These are phyloP conservation scores for Aphelocoma californica DNA, from an alignment of 2,797 vertebrate genomes.

Conservation along the genomic window DNA sequence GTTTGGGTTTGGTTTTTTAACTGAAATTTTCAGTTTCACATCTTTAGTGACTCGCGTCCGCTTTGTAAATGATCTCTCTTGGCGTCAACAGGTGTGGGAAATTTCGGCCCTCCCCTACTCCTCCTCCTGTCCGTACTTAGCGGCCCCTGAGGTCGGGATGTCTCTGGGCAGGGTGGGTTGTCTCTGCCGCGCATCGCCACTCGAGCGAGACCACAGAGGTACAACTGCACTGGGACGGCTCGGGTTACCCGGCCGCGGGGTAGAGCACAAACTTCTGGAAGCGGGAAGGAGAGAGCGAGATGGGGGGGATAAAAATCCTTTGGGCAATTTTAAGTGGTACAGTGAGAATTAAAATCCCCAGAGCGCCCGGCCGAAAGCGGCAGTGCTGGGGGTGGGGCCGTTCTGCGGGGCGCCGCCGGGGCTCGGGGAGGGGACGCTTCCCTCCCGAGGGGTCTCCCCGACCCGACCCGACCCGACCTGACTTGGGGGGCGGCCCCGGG, in stretches of 20 bases:
- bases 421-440: neutral
- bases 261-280: neutral
- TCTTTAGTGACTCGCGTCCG: neutral
- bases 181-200: no score
- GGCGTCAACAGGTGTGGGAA: neutral
- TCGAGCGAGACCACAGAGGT: neutral
- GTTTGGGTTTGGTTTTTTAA: no score
- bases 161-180: rapidly evolving
- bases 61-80: neutral
- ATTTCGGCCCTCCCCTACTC: neutral
- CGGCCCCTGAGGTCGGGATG: neutral
- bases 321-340: rapidly evolving
- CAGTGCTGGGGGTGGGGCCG: neutral
- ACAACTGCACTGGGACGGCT: rapidly evolving
- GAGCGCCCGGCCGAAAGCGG: neutral
- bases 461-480: rapidly evolving
- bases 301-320: neutral
- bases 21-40: neutral
- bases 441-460: neutral
- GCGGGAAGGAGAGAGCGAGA: neutral
- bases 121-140: rapidly evolving
- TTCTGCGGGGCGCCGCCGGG: neutral
- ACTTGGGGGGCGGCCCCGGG: neutral
- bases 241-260: neutral
- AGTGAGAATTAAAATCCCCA: neutral